Conservation (phyloP, 2,113 vertebrate species). For the Tyrannus savana region DNA sequence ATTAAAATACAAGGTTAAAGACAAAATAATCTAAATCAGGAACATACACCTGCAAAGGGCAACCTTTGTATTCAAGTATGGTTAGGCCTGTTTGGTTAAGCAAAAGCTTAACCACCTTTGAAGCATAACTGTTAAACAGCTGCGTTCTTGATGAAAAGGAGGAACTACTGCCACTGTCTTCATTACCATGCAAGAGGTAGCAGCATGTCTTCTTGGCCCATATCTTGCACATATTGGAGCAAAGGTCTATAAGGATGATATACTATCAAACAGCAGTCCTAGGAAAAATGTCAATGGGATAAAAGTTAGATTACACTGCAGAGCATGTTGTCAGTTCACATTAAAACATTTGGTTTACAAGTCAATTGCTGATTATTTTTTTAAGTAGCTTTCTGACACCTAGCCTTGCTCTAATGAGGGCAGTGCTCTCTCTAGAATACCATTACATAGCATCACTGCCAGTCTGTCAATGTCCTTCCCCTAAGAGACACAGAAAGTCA, state of each 20-base stretch:
- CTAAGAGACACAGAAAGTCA: slow-evolving; percentile 72
- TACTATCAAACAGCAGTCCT: slow-evolving; percentile 99
- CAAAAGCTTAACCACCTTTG: background rate
- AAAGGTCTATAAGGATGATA: slow-evolving; percentile 99
- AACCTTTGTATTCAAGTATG: background rate
- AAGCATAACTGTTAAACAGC: background rate
- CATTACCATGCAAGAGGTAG: slow-evolving; percentile 95
- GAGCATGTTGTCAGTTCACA: slow-evolving; percentile 35
- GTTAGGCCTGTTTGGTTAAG: background rate
- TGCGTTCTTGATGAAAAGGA: slow-evolving; percentile 17
- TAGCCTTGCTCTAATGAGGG: slow-evolving; percentile 65
- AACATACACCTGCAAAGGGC: background rate
- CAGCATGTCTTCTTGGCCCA: slow-evolving; percentile 99
- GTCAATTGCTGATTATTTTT: slow-evolving; percentile 24
- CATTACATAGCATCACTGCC: slow-evolving; percentile 67
- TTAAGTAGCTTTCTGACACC: slow-evolving; percentile 42
- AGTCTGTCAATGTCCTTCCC: slow-evolving; percentile 66
- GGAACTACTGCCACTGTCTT: slow-evolving; percentile 37
- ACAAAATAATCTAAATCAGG: background rate
- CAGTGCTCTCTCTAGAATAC: slow-evolving; percentile 74
- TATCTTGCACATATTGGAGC: slow-evolving; percentile 98
- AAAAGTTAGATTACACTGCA: slow-evolving; percentile 64
- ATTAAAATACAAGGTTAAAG: background rate
- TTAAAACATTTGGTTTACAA: slow-evolving; percentile 48
- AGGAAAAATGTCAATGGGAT: slow-evolving; percentile 68